Evolutionary conservation across 2,113 vertebrate genomes (phyloP), one percentile per base, ranked within the genome.

Genomic region (Neogobius melanostomus): DNA sequence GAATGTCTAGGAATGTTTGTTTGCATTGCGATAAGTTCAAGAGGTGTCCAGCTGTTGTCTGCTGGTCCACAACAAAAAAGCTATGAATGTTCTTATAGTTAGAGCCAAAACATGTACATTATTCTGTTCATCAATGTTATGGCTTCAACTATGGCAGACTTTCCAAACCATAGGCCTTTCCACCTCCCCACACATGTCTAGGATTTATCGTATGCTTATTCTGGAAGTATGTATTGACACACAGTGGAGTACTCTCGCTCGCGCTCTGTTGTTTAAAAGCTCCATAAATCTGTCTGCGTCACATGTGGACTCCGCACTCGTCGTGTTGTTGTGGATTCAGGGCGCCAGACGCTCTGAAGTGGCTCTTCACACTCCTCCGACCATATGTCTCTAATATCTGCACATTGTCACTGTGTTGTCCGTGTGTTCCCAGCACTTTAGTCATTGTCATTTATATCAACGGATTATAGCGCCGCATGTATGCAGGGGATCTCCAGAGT

Each of bases 221-320:
- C 77, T 44, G 10, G 28, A 28, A n/a, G 21, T 17, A 47, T 11
- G 28, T 17, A 63, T 65, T 47, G 60, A 53, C 66, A 43, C 49
- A 47, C 62, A 0, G 9, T 42, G 36, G 48, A 59, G n/a, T 75
- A 52, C 67, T 63, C 53, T 62, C 68, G 64, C 61, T 74, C 16
- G 67, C 46, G 69, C 72, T 62, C 71, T 66, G 69, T 67, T 63
- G 69, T 16, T n/a, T 74, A 76, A 73, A 82, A 81, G 11, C 15
- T 11, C 44, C 66, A 76, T 84, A 82, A 90, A 91, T 87, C 77
- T 88, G 74, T 72, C 45, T 54, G 50, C 81, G 76, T 87, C 75
- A 47, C 61, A 76, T 81, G 75, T 61, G 64, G 68, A 79, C 72
- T 88, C 86, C 73, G 69, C 74, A 76, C 62, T 62, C 71, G 74